Evolutionary conservation across 2,113 vertebrate species (phyloP).

Genomic region (Osmerus mordax): DNA sequence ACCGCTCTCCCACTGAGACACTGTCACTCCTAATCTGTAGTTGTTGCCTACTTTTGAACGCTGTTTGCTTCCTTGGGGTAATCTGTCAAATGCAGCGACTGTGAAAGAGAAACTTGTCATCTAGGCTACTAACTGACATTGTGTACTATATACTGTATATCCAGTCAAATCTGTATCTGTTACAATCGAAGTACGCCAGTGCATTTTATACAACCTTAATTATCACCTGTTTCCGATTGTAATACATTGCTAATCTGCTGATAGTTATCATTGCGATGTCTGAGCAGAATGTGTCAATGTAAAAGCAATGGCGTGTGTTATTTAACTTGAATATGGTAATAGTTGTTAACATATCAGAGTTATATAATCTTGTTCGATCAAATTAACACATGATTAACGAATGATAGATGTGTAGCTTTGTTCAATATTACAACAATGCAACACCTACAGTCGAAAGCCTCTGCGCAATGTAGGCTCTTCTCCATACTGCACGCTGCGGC

Average conservation of each 20-base stretch:
- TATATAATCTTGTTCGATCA: too few relatives aligned
- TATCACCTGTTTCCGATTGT: too few relatives aligned
- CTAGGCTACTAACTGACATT: background rate
- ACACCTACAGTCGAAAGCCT: background rate
- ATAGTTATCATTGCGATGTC: too few relatives aligned
- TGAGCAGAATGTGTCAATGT: too few relatives aligned
- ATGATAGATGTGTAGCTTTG: too few relatives aligned
- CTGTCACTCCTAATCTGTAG: constrained; percentile 13
- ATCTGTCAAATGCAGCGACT: background rate
- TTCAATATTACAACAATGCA: background rate
- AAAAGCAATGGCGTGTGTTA: too few relatives aligned
- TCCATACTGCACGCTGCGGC: constrained; percentile 57
- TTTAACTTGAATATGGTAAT: too few relatives aligned
- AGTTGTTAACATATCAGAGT: too few relatives aligned
- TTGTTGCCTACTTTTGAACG: background rate
- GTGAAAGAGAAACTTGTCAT: too few relatives aligned
- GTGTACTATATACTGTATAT: background rate
- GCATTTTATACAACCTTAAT: too few relatives aligned
- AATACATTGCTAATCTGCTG: too few relatives aligned
- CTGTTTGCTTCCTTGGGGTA: background rate
- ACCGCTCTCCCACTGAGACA: constrained; percentile 7
- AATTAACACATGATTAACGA: too few relatives aligned
- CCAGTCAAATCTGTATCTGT: background rate
- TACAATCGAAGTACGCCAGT: background rate
- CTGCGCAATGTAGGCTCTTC: constrained; percentile 33